Conservation (phyloP, 2,113 vertebrate genomes). For the Cinclus mexicanus region DNA sequence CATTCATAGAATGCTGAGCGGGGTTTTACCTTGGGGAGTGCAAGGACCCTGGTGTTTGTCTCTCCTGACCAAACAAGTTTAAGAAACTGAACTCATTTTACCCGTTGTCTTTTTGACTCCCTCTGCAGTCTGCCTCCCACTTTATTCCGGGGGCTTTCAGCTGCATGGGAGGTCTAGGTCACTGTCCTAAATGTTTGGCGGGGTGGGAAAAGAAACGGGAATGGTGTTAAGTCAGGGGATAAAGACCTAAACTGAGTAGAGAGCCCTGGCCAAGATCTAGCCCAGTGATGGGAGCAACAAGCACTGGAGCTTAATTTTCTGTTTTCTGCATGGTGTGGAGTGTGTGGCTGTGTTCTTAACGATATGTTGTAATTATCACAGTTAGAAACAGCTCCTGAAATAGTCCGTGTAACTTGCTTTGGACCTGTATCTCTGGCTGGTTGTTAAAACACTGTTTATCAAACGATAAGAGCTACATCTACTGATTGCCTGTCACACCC, state of each 20-base stretch:
- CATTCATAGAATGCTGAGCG: not conserved
- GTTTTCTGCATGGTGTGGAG: accelerated
- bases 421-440: not conserved
- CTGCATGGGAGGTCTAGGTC: accelerated
- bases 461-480: not conserved
- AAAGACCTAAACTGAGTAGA: not conserved
- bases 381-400: not conserved
- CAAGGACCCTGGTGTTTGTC: not conserved
- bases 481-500: slow-evolving; percentile 35
- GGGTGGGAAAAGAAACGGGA: not conserved
- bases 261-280: not conserved
- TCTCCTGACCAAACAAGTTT: not conserved
- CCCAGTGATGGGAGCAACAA: not conserved
- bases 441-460: slow-evolving; percentile 21
- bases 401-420: not conserved
- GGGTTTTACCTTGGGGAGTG: not conserved
- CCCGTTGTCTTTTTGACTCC: not conserved
- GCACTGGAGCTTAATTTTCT: not conserved
- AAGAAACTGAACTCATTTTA: not conserved
- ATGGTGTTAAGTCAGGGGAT: not conserved
- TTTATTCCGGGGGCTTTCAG: not conserved
- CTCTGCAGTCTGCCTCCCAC: not conserved
- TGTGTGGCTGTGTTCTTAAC: not conserved
- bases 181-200: not conserved
- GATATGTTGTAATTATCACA: not conserved